A percentile compares a stretch with the other conserved stretches of the same genome.
Evolutionary conservation across 2,888 invertebrate species (phyloP).

Genomic region (Taphrorychus bicolor): DNA sequence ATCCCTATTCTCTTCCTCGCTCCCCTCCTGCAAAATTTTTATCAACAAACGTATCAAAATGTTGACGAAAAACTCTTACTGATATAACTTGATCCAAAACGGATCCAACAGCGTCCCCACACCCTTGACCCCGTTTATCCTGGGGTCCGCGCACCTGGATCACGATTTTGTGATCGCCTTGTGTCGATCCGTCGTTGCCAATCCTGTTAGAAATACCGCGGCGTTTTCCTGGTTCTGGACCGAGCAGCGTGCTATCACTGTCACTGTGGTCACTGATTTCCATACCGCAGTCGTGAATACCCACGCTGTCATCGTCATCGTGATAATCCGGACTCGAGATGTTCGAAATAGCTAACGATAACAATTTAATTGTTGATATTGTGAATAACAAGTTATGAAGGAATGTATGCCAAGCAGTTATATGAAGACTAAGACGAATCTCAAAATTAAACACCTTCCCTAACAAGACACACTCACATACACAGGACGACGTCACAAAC

Average conservation of each 20-base stretch:
- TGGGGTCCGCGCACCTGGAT: slow-evolving; percentile 78
- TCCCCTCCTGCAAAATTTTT: slow-evolving; percentile 19
- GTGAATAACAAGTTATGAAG: too few relatives aligned
- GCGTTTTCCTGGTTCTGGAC: slow-evolving; percentile 71
- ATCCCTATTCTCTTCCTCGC: slow-evolving; percentile 40
- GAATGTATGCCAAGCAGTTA: too few relatives aligned
- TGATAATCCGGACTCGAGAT: slow-evolving; percentile 91
- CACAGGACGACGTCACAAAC: too few relatives aligned
- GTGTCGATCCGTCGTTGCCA: slow-evolving; percentile 35
- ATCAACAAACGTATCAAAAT: too few relatives aligned
- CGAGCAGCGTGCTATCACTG: slow-evolving; percentile 86
- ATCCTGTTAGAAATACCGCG: slow-evolving; percentile 37
- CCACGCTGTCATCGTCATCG: slow-evolving; percentile 85
- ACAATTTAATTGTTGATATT: too few relatives aligned
- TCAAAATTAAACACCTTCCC: too few relatives aligned
- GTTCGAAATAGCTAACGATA: slow-evolving; percentile 86
- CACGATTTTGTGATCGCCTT: slow-evolving; percentile 77
- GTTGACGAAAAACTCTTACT: slow-evolving; percentile 9
- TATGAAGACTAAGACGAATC: too few relatives aligned
- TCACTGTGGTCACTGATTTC: slow-evolving; percentile 86
- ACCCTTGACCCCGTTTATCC: slow-evolving; percentile 55
- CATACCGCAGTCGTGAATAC: slow-evolving; percentile 84
- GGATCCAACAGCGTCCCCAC: slow-evolving; percentile 23
- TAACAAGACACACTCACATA: too few relatives aligned
- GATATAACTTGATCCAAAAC: slow-evolving; percentile 23